Base-by-base conservation (phyloP, 2,797 vertebrate species). In the Hydrolagus colliei region DNA sequence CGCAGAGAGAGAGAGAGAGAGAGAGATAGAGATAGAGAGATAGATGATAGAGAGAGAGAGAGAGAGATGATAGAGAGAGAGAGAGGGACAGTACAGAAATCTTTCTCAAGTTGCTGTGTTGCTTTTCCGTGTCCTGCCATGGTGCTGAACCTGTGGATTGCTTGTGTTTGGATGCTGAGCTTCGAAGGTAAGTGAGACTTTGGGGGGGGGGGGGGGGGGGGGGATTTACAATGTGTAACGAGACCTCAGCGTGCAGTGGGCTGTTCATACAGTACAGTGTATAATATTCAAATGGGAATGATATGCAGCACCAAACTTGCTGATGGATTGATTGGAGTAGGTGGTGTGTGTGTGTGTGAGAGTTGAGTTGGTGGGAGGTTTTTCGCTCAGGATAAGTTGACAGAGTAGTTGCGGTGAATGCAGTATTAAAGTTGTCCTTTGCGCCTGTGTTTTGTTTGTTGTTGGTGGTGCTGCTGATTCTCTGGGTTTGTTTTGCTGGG, bases 81-180 rank as follows among this genome's bases (percentile, higher is more conserved):
- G 27, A 27, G 27, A 27, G n/a, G 5, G n/a, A 22, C 62, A 2
- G 22, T 2, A 18, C 62, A 5, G 20, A 12, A 0, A 41, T 32
- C 8, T 20, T 20, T 1, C 78, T 32, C 14, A 7, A 20, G 65
- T 67, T 2, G 27, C 27, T 27, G 27, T 27, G 4, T 65, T 11
- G 77, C 76, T 68, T 13, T 14, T 61, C 79, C 32, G 22, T 84
- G 79, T 71, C 65, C 79, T 20, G 65, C 35, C 16, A 84, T 84
- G 79, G 79, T 84, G 79, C 79, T 84, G 79, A 84, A 84, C 63
- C 65, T 84, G 79, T 84, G 79, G 63, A n/a, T 68, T 20, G 65
- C 65, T 67, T 84, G 65, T 41, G 16, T 84, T n/a, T 68, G 32
- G 8, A 41, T 41, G 11, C 8, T 84, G 67, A 41, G 79, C 8